phyloP scores from a whole-genome alignment of 1,140 invertebrate species.

The Camponotus floridanus region DNA sequence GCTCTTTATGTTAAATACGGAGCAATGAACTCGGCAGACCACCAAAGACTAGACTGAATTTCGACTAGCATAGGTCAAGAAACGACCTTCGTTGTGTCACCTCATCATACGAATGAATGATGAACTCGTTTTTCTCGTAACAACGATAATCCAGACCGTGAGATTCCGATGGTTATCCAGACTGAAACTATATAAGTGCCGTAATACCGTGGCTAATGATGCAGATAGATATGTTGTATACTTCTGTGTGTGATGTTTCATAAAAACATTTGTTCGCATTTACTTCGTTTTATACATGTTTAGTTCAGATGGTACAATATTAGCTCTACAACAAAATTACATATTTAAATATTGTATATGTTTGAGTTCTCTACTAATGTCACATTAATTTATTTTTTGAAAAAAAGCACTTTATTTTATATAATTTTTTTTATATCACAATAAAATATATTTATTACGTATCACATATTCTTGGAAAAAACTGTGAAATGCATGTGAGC shows the following conservation, averaged over 20 bases:
- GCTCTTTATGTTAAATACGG: slow-evolving; percentile 1
- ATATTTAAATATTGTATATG: neutral
- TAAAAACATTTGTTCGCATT: neutral
- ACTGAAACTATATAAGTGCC: slow-evolving; percentile 40
- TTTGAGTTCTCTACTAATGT: neutral
- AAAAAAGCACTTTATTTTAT: neutral
- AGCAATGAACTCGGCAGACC: slow-evolving; percentile 64
- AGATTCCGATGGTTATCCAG: slow-evolving; percentile 71
- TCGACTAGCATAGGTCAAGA: slow-evolving; percentile 65
- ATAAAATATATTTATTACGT: neutral
- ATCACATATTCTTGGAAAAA: neutral
- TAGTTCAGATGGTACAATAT: neutral
- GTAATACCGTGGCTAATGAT: slow-evolving; percentile 63
- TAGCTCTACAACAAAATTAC: neutral
- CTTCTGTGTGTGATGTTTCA: neutral
- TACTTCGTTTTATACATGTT: neutral
- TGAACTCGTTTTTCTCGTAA: slow-evolving; percentile 53
- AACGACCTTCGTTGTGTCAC: slow-evolving; percentile 68
- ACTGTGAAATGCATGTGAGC: neutral
- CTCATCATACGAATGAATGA: slow-evolving; percentile 35
- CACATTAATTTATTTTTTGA: neutral
- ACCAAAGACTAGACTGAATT: slow-evolving; percentile 35
- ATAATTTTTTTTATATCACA: neutral
- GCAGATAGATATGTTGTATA: slow-evolving; percentile 37
- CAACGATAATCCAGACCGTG: slow-evolving; percentile 46